Conservation (phyloP, 2,797 vertebrate species). For the Anguilla obscura region DNA sequence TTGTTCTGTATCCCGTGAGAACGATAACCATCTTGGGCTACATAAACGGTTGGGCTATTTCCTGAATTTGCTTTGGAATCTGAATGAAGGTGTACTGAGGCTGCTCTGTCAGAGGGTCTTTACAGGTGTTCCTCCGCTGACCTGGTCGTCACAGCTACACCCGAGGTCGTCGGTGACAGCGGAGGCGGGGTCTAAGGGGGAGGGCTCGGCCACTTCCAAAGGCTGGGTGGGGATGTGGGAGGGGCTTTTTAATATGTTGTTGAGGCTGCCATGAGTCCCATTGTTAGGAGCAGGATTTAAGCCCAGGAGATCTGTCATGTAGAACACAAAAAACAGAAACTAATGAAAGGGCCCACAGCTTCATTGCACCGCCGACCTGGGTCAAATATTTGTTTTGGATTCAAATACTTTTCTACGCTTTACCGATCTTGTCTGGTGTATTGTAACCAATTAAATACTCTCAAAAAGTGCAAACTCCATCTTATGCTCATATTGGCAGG, state of each 20-base stretch:
- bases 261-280: slow-evolving; percentile 91
- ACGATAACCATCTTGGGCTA: background rate
- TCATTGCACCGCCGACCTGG: background rate
- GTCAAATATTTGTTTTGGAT: no score
- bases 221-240: slow-evolving; percentile 76
- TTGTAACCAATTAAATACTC: no score
- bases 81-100: background rate
- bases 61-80: background rate
- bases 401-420: no score
- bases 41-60: background rate
- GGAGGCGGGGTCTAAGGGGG: slow-evolving; percentile 57
- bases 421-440: no score
- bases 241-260: slow-evolving; percentile 80
- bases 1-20: background rate
- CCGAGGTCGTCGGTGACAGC: slow-evolving; percentile 75
- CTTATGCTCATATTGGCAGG: no score
- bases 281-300: slow-evolving; percentile 93
- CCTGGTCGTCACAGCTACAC: slow-evolving; percentile 93
- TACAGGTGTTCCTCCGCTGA: slow-evolving; percentile 48
- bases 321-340: background rate
- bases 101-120: background rate
- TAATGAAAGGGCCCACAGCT: background rate
- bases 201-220: slow-evolving; percentile 83
- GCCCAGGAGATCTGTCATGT: slow-evolving; percentile 82
- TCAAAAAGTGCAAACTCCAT: no score